A percentile compares a stretch with the other conserved stretches of the same genome.
phyloP scores from a whole-genome alignment of 2,888 invertebrate species.

The Choreutis nemorana region DNA sequence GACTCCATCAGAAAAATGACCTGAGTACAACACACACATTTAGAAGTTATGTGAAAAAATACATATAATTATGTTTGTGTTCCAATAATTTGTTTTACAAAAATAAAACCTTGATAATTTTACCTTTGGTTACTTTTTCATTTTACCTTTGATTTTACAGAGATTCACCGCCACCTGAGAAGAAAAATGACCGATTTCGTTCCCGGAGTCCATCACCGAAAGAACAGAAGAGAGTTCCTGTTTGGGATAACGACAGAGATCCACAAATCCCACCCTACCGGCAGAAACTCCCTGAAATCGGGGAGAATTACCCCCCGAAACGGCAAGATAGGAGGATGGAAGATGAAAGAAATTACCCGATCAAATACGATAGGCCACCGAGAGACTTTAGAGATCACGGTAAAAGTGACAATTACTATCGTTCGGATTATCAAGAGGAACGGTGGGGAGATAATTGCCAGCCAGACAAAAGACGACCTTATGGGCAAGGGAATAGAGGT shows the following conservation, averaged over 20 bases:
- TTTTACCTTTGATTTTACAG: no score
- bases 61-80: no score
- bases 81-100: no score
- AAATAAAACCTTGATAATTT: background rate
- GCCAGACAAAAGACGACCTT: slow-evolving; percentile 21
- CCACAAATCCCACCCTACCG: slow-evolving; percentile 12
- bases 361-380: no score
- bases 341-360: no score
- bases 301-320: slow-evolving; percentile 15
- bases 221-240: slow-evolving; percentile 25
- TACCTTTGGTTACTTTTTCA: background rate
- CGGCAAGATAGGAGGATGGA: no score
- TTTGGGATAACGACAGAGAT: slow-evolving; percentile 30
- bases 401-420: no score
- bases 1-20: no score
- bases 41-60: no score
- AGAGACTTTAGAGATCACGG: no score
- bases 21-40: no score
- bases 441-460: slow-evolving; percentile 16
- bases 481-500: slow-evolving; percentile 24
- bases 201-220: slow-evolving; percentile 35
- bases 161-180: slow-evolving; percentile 30
- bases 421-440: background rate
- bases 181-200: slow-evolving; percentile 23
- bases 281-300: slow-evolving; percentile 18